Evolutionary conservation across 2,888 invertebrate species (phyloP).

Genomic region (Listrodromus nycthemerus): DNA sequence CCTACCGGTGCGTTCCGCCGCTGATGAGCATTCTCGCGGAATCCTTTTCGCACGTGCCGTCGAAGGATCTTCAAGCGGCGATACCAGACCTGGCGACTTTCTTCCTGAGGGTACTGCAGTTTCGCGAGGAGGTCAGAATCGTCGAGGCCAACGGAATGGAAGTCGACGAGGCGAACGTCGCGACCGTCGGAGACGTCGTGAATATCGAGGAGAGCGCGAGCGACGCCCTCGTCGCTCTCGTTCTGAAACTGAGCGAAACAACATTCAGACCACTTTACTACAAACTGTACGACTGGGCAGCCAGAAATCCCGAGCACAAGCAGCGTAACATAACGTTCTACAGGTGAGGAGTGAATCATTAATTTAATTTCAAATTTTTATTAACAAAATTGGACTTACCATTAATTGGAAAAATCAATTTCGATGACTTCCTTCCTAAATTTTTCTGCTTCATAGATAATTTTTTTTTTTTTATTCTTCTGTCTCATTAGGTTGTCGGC

Average conservation of each 20-base stretch:
- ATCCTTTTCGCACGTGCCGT: slow-evolving; percentile 88
- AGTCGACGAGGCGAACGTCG: slow-evolving; percentile 80
- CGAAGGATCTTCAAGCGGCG: slow-evolving; percentile 88
- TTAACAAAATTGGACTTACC: no score
- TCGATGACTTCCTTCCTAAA: no score
- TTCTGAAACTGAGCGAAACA: slow-evolving; percentile 95
- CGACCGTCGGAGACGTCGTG: slow-evolving; percentile 84
- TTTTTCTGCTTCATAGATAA: no score
- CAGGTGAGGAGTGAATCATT: slow-evolving; percentile 84
- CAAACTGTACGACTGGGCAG: slow-evolving; percentile 95
- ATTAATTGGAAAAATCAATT: no score
- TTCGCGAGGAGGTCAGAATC: slow-evolving; percentile 86
- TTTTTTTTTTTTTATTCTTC: not conserved
- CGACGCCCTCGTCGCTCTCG: slow-evolving; percentile 91
- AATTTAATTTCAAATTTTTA: not conserved
- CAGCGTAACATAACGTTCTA: slow-evolving; percentile 93
- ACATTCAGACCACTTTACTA: slow-evolving; percentile 95
- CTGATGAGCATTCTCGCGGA: slow-evolving; percentile 92
- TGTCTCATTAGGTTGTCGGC: slow-evolving; percentile 87
- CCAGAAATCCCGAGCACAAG: slow-evolving; percentile 87
- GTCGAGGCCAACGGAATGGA: slow-evolving; percentile 72
- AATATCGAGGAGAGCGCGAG: slow-evolving; percentile 91
- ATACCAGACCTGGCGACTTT: slow-evolving; percentile 90
- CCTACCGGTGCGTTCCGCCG: slow-evolving; percentile 88
- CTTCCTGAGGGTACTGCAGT: slow-evolving; percentile 90